phyloP scores from a whole-genome alignment of 1,140 invertebrate species.

The Drosophila ogumai region DNA sequence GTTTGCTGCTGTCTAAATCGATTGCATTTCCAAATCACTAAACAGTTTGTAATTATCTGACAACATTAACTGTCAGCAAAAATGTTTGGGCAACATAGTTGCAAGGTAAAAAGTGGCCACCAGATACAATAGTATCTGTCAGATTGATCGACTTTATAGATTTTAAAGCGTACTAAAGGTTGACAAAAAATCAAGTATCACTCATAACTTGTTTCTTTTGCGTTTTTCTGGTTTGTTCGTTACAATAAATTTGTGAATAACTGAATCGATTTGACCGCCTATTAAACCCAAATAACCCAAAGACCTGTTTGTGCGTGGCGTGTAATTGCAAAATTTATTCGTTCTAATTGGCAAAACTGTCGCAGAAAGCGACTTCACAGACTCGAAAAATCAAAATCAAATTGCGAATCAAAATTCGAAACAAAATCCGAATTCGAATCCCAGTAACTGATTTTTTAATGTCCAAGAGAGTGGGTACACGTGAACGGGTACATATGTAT shows the following conservation, averaged over 20 bases:
- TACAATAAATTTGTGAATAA: conserved; percentile 42
- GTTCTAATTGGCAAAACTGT: conserved; percentile 55
- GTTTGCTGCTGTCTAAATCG: conserved; percentile 33
- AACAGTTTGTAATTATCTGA: conserved; percentile 45
- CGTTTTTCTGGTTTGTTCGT: conserved; percentile 1
- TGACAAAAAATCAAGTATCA: conserved; percentile 40
- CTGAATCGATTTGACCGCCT: conserved; percentile 26
- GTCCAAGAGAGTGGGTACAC: conserved; percentile 8
- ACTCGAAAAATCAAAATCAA: conserved; percentile 31
- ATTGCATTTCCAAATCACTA: conserved; percentile 39
- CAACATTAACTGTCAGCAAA: conserved; percentile 35
- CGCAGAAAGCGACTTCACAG: conserved; percentile 39
- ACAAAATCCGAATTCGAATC: neutral
- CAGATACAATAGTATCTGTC: conserved; percentile 13
- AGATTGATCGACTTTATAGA: conserved; percentile 14
- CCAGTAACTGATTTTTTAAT: conserved; percentile 24
- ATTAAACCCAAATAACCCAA: conserved; percentile 44
- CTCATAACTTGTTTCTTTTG: conserved; percentile 34
- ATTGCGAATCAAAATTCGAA: conserved; percentile 19
- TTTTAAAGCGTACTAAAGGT: conserved; percentile 34
- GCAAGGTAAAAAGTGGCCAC: conserved; percentile 18
- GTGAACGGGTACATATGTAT: conserved; percentile 20
- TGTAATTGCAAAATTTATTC: conserved; percentile 60
- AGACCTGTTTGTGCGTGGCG: conserved; percentile 49
- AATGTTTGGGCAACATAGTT: conserved; percentile 26